Evolutionary conservation across 2,113 vertebrate genomes (phyloP).

Genomic region (Acanthisitta chloris): DNA sequence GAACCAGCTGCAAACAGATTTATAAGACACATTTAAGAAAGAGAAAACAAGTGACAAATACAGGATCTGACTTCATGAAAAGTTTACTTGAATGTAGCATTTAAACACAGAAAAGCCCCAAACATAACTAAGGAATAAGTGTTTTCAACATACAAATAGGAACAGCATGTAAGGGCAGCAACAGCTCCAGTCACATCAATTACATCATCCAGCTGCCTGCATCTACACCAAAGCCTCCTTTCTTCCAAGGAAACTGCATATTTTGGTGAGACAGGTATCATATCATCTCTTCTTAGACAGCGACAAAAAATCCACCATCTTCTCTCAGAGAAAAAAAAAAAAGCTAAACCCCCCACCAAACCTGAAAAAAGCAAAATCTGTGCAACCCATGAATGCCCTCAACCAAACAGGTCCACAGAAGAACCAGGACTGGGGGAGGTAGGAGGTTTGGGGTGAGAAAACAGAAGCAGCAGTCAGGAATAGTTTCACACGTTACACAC

Average conservation of each 20-base stretch:
- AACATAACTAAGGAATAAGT: not conserved
- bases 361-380: not conserved
- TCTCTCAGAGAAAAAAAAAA: not conserved
- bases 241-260: not conserved
- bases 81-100: not conserved
- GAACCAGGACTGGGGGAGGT: not conserved
- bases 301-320: fast-evolving
- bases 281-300: not conserved
- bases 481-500: not conserved
- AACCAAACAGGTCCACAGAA: not conserved
- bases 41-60: not conserved
- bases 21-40: not conserved
- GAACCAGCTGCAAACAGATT: constrained; percentile 80
- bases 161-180: not conserved
- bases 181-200: constrained; percentile 1
- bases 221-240: constrained; percentile 10
- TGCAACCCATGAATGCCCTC: not conserved
- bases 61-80: not conserved
- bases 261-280: not conserved
- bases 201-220: not conserved
- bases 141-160: constrained; percentile 13
- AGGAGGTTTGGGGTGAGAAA: not conserved
- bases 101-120: not conserved
- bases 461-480: not conserved
- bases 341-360: not conserved